Base-by-base conservation (phyloP, 2,113 vertebrate genomes). In the Scolopax mira region DNA sequence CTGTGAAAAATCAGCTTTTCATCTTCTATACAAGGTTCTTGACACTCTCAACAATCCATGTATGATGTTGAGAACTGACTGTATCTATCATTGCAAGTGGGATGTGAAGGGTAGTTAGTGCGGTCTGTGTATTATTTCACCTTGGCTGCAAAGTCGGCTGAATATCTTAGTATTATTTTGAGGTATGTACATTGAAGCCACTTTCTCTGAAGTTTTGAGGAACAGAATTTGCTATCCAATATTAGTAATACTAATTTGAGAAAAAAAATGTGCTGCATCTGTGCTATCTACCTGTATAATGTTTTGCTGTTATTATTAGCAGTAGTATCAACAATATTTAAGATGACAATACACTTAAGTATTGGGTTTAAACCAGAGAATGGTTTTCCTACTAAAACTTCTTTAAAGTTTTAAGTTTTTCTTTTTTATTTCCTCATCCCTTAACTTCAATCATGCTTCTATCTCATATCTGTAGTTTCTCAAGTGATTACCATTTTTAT, bases 201-300 rank as follows among this genome's bases (percentile, higher is more conserved):
- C 5, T 3, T 42, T 66, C 10, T 72, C 35, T 57, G 41, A 37
- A 37, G 16, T 64, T 79, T 3, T 64, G 28, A 69, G n/a, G 62
- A 83, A 42, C 1, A 44, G 11, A 72, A 83, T 83, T 69, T 73
- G 2, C 18, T 58, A 41, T 17, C 9, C 7, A 33, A 19, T 30
- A 33, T 33, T 52, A 52, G 5, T 51, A 33, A 5, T 4, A 18
- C 8, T 85, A 49, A 31, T 13, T 4, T 39, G 13, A n/a, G 28
- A 55, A 80, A 84, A 73, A 65, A 73, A 66, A 69, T 11, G 18
- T 0, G 0, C 16, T 28, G 1, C 1, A 11, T 44, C 14, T 70
- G 2, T 39, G 6, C 6, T 60, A 6, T 7, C 18, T 52, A 18
- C 16, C 21, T 79, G 9, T 4, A 30, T 2, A 72, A 4, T 31